Evolutionary conservation across 1,140 invertebrate genomes (phyloP).

Genomic region (Polypedilum vanderplanki): DNA sequence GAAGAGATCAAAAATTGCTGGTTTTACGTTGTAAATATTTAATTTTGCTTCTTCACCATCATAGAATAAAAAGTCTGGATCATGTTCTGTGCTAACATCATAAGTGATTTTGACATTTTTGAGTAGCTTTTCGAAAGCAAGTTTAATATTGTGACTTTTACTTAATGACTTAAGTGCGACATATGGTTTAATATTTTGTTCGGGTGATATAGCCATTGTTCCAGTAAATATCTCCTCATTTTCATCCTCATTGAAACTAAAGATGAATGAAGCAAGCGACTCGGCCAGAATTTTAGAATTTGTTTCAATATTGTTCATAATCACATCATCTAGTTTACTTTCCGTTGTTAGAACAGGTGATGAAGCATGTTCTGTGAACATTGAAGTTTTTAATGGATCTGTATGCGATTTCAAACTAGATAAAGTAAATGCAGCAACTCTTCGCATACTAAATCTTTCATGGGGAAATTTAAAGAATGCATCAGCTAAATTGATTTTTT

Average conservation of each 20-base stretch:
- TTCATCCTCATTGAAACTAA: slow-evolving; percentile 54
- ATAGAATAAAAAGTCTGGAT: slow-evolving; percentile 91
- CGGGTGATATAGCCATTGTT: slow-evolving; percentile 29
- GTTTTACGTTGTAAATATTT: slow-evolving; percentile 92
- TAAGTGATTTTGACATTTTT: slow-evolving; percentile 64
- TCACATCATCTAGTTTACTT: slow-evolving; percentile 31
- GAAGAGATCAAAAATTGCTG: slow-evolving; percentile 94
- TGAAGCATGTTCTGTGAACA: slow-evolving; percentile 54
- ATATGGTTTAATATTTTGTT: slow-evolving; percentile 35
- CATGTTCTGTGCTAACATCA: slow-evolving; percentile 67
- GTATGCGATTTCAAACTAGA: slow-evolving; percentile 66
- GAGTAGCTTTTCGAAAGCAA: slow-evolving; percentile 68
- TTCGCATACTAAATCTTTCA: slow-evolving; percentile 87
- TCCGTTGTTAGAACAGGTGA: slow-evolving; percentile 50
- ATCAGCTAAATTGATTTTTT: slow-evolving; percentile 96
- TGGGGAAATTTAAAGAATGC: slow-evolving; percentile 94
- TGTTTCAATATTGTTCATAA: slow-evolving; percentile 34
- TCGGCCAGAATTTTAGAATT: slow-evolving; percentile 77
- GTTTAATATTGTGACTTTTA: slow-evolving; percentile 47
- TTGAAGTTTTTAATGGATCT: slow-evolving; percentile 52
- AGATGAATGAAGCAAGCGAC: slow-evolving; percentile 75
- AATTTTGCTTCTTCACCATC: slow-evolving; percentile 68
- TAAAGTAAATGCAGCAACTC: slow-evolving; percentile 84
- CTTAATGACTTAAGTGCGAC: slow-evolving; percentile 38
- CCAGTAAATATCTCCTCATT: slow-evolving; percentile 37